A percentile compares a stretch with the other conserved stretches of the same genome.
phyloP scores from a whole-genome alignment of 1,140 invertebrate genomes.

The Drosophila watanabei region DNA sequence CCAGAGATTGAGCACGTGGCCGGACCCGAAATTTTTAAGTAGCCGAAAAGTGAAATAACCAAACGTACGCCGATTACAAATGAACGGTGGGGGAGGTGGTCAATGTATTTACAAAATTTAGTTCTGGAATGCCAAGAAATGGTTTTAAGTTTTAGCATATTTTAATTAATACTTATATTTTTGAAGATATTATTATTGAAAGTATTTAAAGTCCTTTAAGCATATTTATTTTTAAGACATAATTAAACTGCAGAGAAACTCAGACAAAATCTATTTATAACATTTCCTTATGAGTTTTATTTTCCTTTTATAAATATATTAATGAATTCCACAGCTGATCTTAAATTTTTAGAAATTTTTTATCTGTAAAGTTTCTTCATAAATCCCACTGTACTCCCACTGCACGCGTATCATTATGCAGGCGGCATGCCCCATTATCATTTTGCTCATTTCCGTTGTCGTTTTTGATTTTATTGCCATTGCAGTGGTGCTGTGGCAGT shows the following conservation, averaged over 20 bases:
- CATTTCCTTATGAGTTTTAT: background rate
- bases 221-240: background rate
- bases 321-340: no score
- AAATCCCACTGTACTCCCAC: slow-evolving; percentile 14
- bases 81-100: background rate
- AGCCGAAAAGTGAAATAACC: slow-evolving; percentile 26
- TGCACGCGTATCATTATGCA: slow-evolving; percentile 66
- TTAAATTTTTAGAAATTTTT: no score
- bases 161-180: background rate
- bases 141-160: background rate
- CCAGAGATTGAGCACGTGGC: slow-evolving; percentile 47
- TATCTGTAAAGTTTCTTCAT: background rate
- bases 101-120: no score
- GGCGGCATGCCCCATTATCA: slow-evolving; percentile 71
- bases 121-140: accelerated
- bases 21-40: slow-evolving; percentile 2
- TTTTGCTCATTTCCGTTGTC: slow-evolving; percentile 76
- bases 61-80: slow-evolving; percentile 5
- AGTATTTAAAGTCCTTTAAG: background rate
- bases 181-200: no score
- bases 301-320: background rate
- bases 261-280: background rate
- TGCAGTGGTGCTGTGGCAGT: background rate
- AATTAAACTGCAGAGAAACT: background rate
- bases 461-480: slow-evolving; percentile 39